These are phyloP conservation scores for Dyspetes luteomarginatus DNA, from an alignment of 2,888 invertebrate genomes.

Conservation along the genomic window DNA sequence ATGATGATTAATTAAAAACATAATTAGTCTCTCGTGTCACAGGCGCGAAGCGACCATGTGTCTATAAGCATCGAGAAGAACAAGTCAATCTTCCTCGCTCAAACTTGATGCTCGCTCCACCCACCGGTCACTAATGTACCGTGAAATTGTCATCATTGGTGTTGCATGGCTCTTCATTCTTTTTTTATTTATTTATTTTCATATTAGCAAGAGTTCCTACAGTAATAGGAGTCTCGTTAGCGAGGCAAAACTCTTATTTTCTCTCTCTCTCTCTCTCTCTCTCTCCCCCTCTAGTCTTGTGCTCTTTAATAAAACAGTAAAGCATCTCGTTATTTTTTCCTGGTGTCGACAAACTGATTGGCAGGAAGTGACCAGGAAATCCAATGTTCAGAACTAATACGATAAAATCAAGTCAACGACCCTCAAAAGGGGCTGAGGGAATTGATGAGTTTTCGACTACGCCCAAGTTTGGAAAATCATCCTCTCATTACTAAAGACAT, in stretches of 20 bases:
- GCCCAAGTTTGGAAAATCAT: slow-evolving; percentile 12
- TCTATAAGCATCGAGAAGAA: slow-evolving; percentile 40
- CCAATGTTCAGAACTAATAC: slow-evolving; percentile 9
- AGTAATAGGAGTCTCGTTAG: slow-evolving; percentile 61
- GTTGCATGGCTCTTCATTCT: slow-evolving; percentile 61
- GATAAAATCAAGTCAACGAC: slow-evolving; percentile 10
- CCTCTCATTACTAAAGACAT: background rate
- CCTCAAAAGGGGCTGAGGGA: background rate
- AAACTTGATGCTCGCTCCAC: slow-evolving; percentile 70
- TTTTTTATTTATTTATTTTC: slow-evolving; percentile 45
- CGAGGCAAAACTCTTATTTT: slow-evolving; percentile 51
- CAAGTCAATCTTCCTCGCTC: slow-evolving; percentile 30
- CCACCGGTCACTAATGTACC: slow-evolving; percentile 78
- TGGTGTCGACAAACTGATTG: slow-evolving; percentile 53
- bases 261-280: slow-evolving; percentile 28
- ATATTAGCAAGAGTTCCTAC: slow-evolving; percentile 62
- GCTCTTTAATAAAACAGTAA: slow-evolving; percentile 49
- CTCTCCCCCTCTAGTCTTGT: slow-evolving; percentile 29
- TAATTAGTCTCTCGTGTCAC: slow-evolving; percentile 78
- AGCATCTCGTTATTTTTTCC: slow-evolving; percentile 48
- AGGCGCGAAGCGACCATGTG: slow-evolving; percentile 52
- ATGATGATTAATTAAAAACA: slow-evolving; percentile 83
- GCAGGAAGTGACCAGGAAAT: slow-evolving; percentile 52
- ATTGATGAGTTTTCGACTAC: slow-evolving; percentile 45
- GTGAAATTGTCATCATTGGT: slow-evolving; percentile 81